Conservation (phyloP, 2,797 vertebrate genomes). For the Sebastes taczanowskii region DNA sequence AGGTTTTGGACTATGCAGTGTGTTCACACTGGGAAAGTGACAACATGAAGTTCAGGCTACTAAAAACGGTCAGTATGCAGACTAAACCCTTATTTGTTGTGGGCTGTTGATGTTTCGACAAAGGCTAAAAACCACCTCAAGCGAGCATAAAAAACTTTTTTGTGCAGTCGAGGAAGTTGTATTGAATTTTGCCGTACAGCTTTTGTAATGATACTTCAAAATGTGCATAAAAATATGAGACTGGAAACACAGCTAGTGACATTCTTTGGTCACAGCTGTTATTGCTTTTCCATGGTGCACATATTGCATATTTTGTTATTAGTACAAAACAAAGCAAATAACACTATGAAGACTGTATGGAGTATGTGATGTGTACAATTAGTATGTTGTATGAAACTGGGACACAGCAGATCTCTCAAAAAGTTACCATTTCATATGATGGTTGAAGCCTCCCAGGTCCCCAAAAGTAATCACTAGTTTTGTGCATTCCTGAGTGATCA, state of each 20-base stretch:
- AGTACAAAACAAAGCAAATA: not conserved
- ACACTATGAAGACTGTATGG: not conserved
- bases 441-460: no score
- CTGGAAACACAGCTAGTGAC: not conserved
- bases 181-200: not conserved
- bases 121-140: not conserved
- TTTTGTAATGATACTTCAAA: not conserved
- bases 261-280: not conserved
- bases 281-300: not conserved
- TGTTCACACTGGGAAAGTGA: not conserved
- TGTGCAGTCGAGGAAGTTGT: not conserved
- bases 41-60: not conserved
- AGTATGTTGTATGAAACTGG: not conserved
- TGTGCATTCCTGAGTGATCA: not conserved
- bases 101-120: not conserved
- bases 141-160: not conserved
- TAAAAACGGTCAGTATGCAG: not conserved
- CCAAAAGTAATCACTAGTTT: not conserved
- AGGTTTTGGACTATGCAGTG: not conserved
- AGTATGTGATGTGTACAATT: not conserved
- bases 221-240: not conserved
- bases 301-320: not conserved
- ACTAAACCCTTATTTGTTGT: not conserved
- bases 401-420: not conserved
- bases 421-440: not conserved